Base-by-base conservation (phyloP, 2,888 invertebrate species). In the Oegoconia quadripuncta region DNA sequence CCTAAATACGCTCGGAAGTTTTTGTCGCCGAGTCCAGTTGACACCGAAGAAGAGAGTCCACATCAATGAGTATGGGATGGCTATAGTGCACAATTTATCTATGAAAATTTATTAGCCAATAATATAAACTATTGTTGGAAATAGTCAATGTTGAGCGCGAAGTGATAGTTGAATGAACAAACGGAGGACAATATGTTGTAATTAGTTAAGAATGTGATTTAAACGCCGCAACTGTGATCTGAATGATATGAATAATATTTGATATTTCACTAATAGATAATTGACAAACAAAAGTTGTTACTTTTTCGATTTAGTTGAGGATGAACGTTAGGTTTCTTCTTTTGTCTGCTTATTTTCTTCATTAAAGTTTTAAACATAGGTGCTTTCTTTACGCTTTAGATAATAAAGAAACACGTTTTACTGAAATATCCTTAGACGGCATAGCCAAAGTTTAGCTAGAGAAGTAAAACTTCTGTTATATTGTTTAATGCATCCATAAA, bases 1-100 rank as follows among this genome's bases (percentile, higher is more conserved):
- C 96, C 96, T 54, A 96, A 96, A 87, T 95, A 95, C 78, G 95
- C 95, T 73, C 91, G 95, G 64, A 95, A 95, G 88, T 95, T 94
- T 88, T 89, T 95, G 59, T 95, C 95, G 63, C 95, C 95, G 54
- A 94, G 93, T 76, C 94, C 95, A 54, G 92, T 95, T 60, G 95
- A 95, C 74, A 93, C 93, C 44, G 93, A 93, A 76, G 94, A 94
- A 78, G 94, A 95, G 74, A 91, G 92, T 72, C 93, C 93, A 62
- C 93, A 93, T 84, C 93, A 93, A 80, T 87, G 86, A 86, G 67
- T 49, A 46, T 52, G 55, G 61, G 48, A 47, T 33, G 49, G 46
- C 39, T 42, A 30, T 63, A 65, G 69, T 65, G 63, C 67, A 63
- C 71, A 66, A 64, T 61, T 68, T 57, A 54, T 59, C 55, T 66